Evolutionary conservation across 2,113 vertebrate genomes (phyloP).

Genomic region (Lethenteron reissneri): DNA sequence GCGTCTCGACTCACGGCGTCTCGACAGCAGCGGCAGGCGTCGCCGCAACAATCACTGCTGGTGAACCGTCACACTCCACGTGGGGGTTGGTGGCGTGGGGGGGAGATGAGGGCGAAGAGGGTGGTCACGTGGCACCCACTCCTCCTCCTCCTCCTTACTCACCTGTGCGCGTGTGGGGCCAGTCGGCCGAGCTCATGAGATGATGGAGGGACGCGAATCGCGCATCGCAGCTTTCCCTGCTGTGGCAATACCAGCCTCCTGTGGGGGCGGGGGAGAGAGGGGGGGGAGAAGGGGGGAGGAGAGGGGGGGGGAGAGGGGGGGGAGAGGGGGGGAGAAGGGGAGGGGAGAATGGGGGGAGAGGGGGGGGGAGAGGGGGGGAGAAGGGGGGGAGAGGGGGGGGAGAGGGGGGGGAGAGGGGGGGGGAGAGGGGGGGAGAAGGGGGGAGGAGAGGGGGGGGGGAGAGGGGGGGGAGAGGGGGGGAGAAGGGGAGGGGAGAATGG

Average conservation of each 20-base stretch:
- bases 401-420: too few species aligned
- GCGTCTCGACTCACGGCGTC: too few species aligned
- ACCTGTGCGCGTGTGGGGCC: constrained; percentile 35
- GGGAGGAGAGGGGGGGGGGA: too few species aligned
- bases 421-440: too few species aligned
- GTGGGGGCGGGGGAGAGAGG: not conserved
- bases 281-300: too few species aligned
- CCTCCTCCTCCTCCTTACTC: not conserved
- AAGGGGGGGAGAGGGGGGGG: too few species aligned
- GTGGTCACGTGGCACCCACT: not conserved
- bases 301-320: too few species aligned
- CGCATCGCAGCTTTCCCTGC: constrained; percentile 37
- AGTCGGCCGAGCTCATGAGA: constrained; percentile 34
- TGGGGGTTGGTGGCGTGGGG: not conserved
- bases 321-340: not conserved
- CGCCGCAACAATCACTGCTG: constrained; percentile 7
- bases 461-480: too few species aligned
- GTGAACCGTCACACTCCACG: not conserved
- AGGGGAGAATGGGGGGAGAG: not conserved
- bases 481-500: too few species aligned
- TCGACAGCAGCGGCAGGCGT: too few species aligned
- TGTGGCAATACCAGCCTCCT: constrained; percentile 42
- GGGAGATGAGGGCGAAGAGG: not conserved
- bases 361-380: too few species aligned
- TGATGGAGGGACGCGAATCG: constrained; percentile 39